A percentile compares a stretch with the other conserved stretches of the same genome.
Evolutionary conservation across 2,113 vertebrate species (phyloP).

Genomic region (Pristiophorus japonicus): DNA sequence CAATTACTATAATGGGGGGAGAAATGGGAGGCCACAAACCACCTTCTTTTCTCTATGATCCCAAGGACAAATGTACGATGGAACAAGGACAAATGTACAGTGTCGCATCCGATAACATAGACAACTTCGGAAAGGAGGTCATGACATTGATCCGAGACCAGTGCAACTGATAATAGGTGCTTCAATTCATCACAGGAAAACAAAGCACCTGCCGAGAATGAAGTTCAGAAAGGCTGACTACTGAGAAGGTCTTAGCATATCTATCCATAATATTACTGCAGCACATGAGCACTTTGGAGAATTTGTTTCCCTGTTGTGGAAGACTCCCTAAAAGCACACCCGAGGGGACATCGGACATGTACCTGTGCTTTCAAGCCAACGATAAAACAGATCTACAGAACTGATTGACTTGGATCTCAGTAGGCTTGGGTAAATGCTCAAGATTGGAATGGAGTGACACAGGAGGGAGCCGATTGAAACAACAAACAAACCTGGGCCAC

Average conservation of each 20-base stretch:
- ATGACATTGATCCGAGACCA: background rate
- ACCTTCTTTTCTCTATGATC: background rate
- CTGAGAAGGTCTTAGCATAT: slow-evolving; percentile 15
- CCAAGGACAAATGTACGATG: no score
- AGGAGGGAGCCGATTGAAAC: background rate
- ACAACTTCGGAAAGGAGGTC: slow-evolving; percentile 24
- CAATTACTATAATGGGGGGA: background rate
- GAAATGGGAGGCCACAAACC: background rate
- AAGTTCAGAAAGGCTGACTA: slow-evolving; percentile 1
- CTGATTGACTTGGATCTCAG: background rate
- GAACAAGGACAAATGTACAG: no score
- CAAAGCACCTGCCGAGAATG: background rate
- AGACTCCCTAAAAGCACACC: background rate
- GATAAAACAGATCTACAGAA: background rate
- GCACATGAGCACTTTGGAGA: slow-evolving; percentile 4
- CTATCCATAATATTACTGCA: background rate
- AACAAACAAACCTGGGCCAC: background rate
- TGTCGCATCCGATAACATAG: background rate
- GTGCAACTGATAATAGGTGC: background rate
- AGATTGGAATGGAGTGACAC: background rate
- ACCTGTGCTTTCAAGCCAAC: slow-evolving; percentile 1
- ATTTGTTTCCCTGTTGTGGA: background rate
- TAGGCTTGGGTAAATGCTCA: background rate
- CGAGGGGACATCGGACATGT: background rate
- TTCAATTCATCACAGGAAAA: slow-evolving; percentile 26